Percentiles rank a stretch among this genome's conserved stretches.
Conservation (phyloP, 2,113 vertebrate species). For the Capra hircus region DNA sequence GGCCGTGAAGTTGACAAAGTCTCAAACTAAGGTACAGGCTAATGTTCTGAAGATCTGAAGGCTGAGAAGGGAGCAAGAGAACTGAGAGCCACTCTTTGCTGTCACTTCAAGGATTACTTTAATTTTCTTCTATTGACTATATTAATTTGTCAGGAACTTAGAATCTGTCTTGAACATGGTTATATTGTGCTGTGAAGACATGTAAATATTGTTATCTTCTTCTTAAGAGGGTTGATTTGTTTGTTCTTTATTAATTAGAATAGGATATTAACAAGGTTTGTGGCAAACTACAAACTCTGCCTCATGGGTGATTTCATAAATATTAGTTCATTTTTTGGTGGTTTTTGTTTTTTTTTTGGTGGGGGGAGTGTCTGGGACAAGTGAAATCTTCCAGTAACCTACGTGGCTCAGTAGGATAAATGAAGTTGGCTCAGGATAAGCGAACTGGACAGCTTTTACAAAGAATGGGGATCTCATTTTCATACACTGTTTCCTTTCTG, state of each 20-base stretch:
- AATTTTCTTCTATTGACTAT: not conserved
- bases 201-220: not conserved
- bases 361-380: not conserved
- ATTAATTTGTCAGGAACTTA: not conserved
- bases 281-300: not conserved
- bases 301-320: not conserved
- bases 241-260: not conserved
- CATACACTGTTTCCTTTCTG: not conserved
- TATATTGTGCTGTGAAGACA: not conserved
- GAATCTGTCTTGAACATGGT: not conserved
- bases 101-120: no score
- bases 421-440: not conserved
- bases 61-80: not conserved
- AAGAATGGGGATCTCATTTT: not conserved
- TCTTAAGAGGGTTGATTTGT: not conserved
- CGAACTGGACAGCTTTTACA: not conserved
- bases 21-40: not conserved
- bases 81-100: not conserved
- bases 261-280: not conserved
- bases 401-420: not conserved
- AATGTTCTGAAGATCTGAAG: not conserved
- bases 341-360: no score
- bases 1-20: not conserved
- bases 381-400: not conserved
- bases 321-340: not conserved